Conservation (phyloP, 1,140 invertebrate species). For the Drosophila prosaltans region DNA sequence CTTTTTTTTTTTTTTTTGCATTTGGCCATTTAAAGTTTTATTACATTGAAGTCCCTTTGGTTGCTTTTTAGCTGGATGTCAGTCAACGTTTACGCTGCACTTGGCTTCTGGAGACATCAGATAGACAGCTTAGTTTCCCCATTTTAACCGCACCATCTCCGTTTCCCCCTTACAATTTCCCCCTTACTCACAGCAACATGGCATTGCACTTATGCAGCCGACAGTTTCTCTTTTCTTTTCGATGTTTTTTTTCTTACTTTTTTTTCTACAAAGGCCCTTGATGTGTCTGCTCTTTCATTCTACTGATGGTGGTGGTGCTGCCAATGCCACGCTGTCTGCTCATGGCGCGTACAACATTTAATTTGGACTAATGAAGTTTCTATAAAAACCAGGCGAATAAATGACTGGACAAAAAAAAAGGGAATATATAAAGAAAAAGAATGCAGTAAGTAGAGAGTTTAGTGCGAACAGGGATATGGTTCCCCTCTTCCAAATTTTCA, state of each 20-base stretch:
- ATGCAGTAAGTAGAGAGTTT: constrained; percentile 15
- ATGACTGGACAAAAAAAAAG: constrained; percentile 24
- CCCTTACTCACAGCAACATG: constrained; percentile 4
- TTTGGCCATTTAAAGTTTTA: constrained; percentile 6
- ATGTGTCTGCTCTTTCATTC: constrained; percentile 15
- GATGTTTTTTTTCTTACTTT: neutral
- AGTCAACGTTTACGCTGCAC: constrained; percentile 15
- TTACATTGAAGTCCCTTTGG: constrained; percentile 1
- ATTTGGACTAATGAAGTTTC: constrained; percentile 78
- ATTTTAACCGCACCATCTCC: neutral
- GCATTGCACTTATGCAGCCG: constrained; percentile 19
- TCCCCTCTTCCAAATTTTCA: neutral
- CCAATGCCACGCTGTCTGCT: constrained; percentile 72
- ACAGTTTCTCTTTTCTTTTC: constrained; percentile 9
- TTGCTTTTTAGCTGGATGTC: constrained; percentile 13
- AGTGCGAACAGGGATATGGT: constrained; percentile 19
- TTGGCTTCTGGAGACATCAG: constrained; percentile 19
- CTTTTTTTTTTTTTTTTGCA: neutral
- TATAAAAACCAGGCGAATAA: constrained; percentile 47
- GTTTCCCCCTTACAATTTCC: neutral
- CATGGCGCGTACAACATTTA: constrained; percentile 68
- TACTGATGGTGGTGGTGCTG: constrained; percentile 15
- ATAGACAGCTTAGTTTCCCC: constrained; percentile 17
- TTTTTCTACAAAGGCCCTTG: constrained; percentile 1
- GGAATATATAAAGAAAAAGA: neutral